Evolutionary conservation across 2,113 vertebrate genomes (phyloP), one percentile per base, ranked within the genome.

Genomic region (Heterocephalus glaber): DNA sequence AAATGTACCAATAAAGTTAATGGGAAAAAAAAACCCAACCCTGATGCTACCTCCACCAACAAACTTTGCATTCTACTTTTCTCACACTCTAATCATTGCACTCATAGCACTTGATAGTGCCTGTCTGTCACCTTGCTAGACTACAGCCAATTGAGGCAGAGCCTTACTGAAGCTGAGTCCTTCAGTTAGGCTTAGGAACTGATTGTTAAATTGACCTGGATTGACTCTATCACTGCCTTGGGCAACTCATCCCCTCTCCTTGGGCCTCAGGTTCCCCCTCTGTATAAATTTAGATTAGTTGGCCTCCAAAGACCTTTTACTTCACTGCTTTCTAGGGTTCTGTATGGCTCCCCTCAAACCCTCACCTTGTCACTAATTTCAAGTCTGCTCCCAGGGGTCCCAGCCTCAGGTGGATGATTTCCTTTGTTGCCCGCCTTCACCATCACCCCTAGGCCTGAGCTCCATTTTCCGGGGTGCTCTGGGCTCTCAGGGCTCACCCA

Each of bases 41-140:
- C 35, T 66, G 35, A 61, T 3, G 61, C 61, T 26, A 2, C 77
- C 10, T 94, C 89, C 35, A 22, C 54, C 47, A 26, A 35, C 28
- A 60, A 28, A 49, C 61, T 60, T 47, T 24, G 10, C 94, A 35
- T 33, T 52, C 24, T 16, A 47, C 79, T 52, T 30, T 8, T 26
- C 0, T 9, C 47, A 0, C 0, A 14, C 38, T 17, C 0, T 8
- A 12, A 20, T 7, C n/a, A 6, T 1, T 30, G 8, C 3, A 6
- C n/a, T 20, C 30, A 2, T 0, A 38, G 33, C 13, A 0, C 56
- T 2, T 5, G 63, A 13, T 0, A 3, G 56, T 6, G 2, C 19
- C 22, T 33, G 8, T 26, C 93, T 6, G 1, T 7, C 4, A 2
- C 41, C 70, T 38, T 8, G 2, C 7, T 2, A 60, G 28, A 2